phyloP scores from a whole-genome alignment of 2,113 vertebrate species.

The Hippocampus mohnikei region DNA sequence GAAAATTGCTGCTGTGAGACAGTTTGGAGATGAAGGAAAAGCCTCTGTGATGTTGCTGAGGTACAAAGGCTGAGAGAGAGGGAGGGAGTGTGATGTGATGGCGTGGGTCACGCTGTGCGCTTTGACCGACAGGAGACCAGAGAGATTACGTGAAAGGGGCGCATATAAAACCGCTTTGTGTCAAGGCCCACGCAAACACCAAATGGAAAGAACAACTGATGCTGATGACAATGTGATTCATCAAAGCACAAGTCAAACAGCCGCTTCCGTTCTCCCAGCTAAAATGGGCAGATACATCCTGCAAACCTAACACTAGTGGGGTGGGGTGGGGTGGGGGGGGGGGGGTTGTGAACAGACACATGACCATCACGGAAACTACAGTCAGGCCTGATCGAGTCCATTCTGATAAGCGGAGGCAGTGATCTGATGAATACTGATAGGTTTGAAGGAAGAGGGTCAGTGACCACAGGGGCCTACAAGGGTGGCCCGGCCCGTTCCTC shows the following conservation, averaged over 20 bases:
- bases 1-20: slow-evolving; percentile 19
- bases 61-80: slow-evolving; percentile 18
- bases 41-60: slow-evolving; percentile 12
- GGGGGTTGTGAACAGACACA: background rate
- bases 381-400: slow-evolving; percentile 38
- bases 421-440: slow-evolving; percentile 57
- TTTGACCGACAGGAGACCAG: slow-evolving; percentile 37
- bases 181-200: slow-evolving; percentile 32
- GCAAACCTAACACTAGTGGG: slow-evolving; percentile 14
- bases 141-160: slow-evolving; percentile 33
- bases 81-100: background rate
- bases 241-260: slow-evolving; percentile 19
- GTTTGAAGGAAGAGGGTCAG: slow-evolving; percentile 38
- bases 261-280: background rate
- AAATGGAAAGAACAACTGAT: slow-evolving; percentile 13
- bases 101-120: slow-evolving; percentile 26
- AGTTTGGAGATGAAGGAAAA: slow-evolving; percentile 28
- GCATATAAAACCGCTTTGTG: slow-evolving; percentile 22
- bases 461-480: too few relatives aligned
- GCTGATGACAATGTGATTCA: slow-evolving; percentile 8
- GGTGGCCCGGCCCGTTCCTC: slow-evolving; percentile 23
- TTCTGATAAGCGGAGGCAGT: slow-evolving; percentile 52
- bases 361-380: slow-evolving; percentile 34
- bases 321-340: background rate
- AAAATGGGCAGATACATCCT: slow-evolving; percentile 30